A percentile compares a stretch with the other conserved stretches of the same genome.
phyloP scores from a whole-genome alignment of 2,113 vertebrate species.

The Rallus limicola region DNA sequence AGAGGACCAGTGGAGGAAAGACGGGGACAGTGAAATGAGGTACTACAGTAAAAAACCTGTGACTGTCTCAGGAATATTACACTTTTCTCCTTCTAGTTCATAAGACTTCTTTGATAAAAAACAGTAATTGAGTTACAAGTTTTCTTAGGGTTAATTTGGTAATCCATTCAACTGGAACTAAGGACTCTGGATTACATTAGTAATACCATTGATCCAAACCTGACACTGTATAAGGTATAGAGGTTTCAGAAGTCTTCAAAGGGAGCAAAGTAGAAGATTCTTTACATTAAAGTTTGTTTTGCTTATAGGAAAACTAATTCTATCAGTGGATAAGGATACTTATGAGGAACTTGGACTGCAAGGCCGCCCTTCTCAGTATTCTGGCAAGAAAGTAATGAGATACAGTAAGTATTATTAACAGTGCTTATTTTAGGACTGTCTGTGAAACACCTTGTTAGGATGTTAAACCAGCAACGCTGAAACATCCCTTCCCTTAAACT shows the following conservation, averaged over 20 bases:
- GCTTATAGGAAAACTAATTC: constrained; percentile 83
- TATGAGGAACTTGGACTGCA: constrained; percentile 90
- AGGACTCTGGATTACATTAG: neutral
- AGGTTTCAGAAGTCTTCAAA: neutral
- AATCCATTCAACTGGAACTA: neutral
- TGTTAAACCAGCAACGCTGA: neutral
- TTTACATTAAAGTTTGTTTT: neutral
- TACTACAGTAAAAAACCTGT: neutral
- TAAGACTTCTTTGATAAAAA: neutral
- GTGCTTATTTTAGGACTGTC: neutral
- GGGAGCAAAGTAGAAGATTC: neutral
- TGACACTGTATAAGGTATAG: neutral
- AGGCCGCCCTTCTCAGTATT: constrained; percentile 85
- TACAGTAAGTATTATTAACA: constrained; percentile 79
- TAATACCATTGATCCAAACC: neutral
- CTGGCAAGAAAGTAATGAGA: constrained; percentile 80
- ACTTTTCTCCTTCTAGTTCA: neutral
- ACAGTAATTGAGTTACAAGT: neutral
- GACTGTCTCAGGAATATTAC: neutral
- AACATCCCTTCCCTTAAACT: neutral
- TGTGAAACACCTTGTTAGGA: neutral
- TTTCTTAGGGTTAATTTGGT: neutral
- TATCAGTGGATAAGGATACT: constrained; percentile 93
- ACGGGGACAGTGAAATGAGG: neutral
- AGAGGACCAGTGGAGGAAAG: neutral